Evolutionary conservation across 2,797 vertebrate genomes (phyloP).

Genomic region (Strix occidentalis): DNA sequence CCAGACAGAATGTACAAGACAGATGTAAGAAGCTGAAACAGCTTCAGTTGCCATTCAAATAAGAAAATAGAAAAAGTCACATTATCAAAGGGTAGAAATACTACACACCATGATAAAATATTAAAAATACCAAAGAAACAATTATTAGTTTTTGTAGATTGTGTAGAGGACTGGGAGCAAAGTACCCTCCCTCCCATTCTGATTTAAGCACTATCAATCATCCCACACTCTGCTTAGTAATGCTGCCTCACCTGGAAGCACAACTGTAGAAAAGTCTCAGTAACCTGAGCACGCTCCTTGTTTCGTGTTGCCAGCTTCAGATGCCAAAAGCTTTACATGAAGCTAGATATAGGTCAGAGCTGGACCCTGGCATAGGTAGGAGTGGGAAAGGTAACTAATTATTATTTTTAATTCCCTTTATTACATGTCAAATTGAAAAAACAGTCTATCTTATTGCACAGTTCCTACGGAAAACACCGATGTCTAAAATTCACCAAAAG

Average conservation of each 20-base stretch:
- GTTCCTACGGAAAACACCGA: not conserved
- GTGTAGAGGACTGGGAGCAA: not conserved
- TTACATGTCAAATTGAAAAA: not conserved
- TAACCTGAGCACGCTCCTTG: rapidly evolving
- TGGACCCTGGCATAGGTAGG: not conserved
- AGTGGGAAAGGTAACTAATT: not conserved
- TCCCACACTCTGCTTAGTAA: not conserved
- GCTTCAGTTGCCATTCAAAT: not conserved
- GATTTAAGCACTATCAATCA: not conserved
- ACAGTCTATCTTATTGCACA: not conserved
- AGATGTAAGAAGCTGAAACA: not conserved
- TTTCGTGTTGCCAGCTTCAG: not conserved
- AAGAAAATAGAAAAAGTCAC: not conserved
- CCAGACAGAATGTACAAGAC: not conserved
- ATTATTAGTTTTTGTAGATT: not conserved
- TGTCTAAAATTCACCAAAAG: not conserved
- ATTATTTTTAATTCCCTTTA: not conserved
- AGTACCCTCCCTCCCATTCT: not conserved
- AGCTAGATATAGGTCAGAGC: not conserved
- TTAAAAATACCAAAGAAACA: not conserved
- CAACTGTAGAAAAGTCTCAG: not conserved
- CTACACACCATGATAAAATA: not conserved
- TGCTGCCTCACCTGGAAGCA: not conserved
- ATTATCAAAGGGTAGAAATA: not conserved
- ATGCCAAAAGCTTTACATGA: not conserved